Conservation (phyloP, 2,113 vertebrate species). For the Oryzias melastigma region DNA sequence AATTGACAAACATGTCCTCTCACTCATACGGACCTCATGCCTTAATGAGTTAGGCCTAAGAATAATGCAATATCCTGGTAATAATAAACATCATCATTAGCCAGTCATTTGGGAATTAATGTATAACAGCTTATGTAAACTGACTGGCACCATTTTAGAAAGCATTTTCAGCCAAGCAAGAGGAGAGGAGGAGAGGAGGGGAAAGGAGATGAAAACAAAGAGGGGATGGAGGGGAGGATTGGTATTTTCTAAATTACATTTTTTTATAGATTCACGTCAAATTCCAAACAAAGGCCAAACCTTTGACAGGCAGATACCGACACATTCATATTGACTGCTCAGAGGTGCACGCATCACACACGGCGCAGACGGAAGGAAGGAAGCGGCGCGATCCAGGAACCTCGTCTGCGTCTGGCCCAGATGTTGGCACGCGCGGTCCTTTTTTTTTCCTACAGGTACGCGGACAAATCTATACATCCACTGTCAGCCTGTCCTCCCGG, state of each 20-base stretch:
- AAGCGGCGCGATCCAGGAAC: slow-evolving; percentile 52
- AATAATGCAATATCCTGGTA: slow-evolving; percentile 40
- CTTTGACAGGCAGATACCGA: slow-evolving; percentile 38
- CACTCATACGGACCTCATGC: slow-evolving; percentile 46
- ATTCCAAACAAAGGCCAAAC: slow-evolving; percentile 33
- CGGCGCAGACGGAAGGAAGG: slow-evolving; percentile 14
- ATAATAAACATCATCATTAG: slow-evolving; percentile 14
- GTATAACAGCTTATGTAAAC: slow-evolving; percentile 48
- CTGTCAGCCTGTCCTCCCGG: slow-evolving; percentile 65
- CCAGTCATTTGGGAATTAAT: slow-evolving; percentile 8
- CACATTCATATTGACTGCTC: slow-evolving; percentile 26
- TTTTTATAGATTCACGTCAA: slow-evolving; percentile 23
- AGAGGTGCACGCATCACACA: slow-evolving; percentile 33
- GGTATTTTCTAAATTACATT: background rate
- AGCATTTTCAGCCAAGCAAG: slow-evolving; percentile 11
- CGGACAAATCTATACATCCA: slow-evolving; percentile 45
- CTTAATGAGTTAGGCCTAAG: slow-evolving; percentile 44
- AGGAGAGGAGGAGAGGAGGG: slow-evolving; percentile 18
- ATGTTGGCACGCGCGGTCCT: slow-evolving; percentile 46
- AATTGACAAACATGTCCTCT: slow-evolving; percentile 53
- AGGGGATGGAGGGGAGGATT: slow-evolving; percentile 13
- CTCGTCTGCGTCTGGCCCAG: slow-evolving; percentile 65
- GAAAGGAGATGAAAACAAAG: slow-evolving; percentile 7
- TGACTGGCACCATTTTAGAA: slow-evolving; percentile 67
- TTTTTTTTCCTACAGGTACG: slow-evolving; percentile 51